Conservation (phyloP, 2,888 invertebrate species). For the Mythimna loreyi region DNA sequence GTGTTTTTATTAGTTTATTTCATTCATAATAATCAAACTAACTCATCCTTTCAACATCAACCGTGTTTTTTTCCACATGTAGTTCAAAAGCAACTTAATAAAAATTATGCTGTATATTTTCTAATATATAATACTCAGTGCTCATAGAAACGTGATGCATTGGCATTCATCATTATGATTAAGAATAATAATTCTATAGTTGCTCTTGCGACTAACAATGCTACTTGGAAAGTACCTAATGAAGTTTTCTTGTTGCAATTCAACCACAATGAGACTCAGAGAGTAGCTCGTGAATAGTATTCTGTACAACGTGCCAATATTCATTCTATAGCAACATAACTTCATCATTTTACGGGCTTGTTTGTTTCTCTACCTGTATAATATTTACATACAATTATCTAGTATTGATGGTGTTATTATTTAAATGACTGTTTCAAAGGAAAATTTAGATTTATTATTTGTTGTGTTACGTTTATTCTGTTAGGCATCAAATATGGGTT, state of each 20-base stretch:
- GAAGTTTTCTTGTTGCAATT: slow-evolving; percentile 9
- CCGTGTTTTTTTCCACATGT: too few species aligned
- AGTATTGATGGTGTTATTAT: slow-evolving; percentile 44
- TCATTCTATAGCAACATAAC: slow-evolving; percentile 28
- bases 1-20: background rate
- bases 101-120: background rate
- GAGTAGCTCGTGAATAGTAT: slow-evolving; percentile 24
- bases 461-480: background rate
- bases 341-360: slow-evolving; percentile 44
- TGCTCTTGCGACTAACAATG: slow-evolving; percentile 10
- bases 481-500: background rate
- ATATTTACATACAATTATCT: slow-evolving; percentile 42
- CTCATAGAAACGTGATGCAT: background rate
- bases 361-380: slow-evolving; percentile 40
- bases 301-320: slow-evolving; percentile 13
- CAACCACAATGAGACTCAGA: slow-evolving; percentile 8
- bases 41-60: too few species aligned
- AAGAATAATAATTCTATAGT: slow-evolving; percentile 7
- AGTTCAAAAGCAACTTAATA: too few species aligned
- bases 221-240: slow-evolving; percentile 17
- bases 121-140: background rate
- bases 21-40: slow-evolving; percentile 9
- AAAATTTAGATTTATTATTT: slow-evolving; percentile 33
- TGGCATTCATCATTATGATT: slow-evolving; percentile 13
- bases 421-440: slow-evolving; percentile 14